Evolutionary conservation across 2,797 vertebrate genomes (phyloP).

Genomic region (Trichosurus vulpecula): DNA sequence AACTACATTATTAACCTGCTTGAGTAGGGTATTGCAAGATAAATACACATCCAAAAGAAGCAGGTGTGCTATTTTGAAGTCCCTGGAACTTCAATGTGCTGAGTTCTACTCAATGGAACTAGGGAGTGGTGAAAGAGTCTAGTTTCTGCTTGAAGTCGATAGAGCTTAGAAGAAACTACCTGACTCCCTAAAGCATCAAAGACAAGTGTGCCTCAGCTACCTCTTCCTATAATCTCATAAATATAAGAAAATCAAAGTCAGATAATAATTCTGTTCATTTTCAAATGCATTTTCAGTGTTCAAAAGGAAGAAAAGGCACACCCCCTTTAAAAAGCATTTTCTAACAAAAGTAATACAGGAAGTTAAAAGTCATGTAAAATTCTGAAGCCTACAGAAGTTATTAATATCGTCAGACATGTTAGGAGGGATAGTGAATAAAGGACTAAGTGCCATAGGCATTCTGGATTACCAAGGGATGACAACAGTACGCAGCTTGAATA

Average conservation of each 20-base stretch:
- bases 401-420: background rate
- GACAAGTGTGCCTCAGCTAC: background rate
- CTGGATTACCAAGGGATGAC: background rate
- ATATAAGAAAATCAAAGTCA: background rate
- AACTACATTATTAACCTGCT: background rate
- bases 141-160: background rate
- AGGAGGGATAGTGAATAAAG: background rate
- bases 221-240: background rate
- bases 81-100: background rate
- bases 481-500: background rate
- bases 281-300: background rate
- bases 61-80: background rate
- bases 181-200: background rate
- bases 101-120: background rate
- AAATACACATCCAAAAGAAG: background rate
- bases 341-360: background rate
- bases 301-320: background rate
- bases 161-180: background rate
- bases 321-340: too few species aligned
- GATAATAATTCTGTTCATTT: background rate
- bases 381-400: background rate
- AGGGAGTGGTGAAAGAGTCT: too few species aligned
- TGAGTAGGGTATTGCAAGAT: background rate
- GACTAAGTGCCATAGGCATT: background rate
- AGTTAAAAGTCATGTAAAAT: background rate